Percentiles rank a stretch among this genome's conserved stretches.
Conservation (phyloP, 2,797 vertebrate species). For the Acipenser ruthenus region DNA sequence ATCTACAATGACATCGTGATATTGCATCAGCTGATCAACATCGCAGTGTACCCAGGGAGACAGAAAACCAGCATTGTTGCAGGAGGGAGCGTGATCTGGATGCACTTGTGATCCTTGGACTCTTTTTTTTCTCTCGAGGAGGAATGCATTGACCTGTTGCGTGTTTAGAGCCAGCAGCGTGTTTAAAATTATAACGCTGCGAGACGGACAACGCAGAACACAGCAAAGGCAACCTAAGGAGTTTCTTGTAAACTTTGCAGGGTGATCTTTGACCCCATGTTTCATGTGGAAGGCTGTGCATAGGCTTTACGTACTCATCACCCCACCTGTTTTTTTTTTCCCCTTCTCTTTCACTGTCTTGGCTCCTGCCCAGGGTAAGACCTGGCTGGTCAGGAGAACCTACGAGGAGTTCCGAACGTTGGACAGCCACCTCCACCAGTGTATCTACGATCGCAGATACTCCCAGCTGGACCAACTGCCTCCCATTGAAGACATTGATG, state of each 20-base stretch:
- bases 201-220: too few relatives aligned
- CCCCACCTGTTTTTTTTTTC: neutral
- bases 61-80: too few relatives aligned
- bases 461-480: conserved; percentile 63
- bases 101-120: too few relatives aligned
- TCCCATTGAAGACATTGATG: conserved; percentile 42
- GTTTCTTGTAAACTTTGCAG: too few relatives aligned
- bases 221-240: too few relatives aligned
- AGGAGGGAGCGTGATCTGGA: too few relatives aligned
- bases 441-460: conserved; percentile 70
- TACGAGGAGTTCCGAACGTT: conserved; percentile 68
- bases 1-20: too few relatives aligned
- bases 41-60: too few relatives aligned
- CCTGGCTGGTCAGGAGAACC: conserved; percentile 65
- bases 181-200: too few relatives aligned
- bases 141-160: too few relatives aligned
- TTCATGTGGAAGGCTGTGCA: neutral
- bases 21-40: neutral
- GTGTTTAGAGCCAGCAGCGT: too few relatives aligned
- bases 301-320: neutral
- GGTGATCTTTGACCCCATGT: neutral
- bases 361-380: conserved; percentile 48
- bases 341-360: neutral
- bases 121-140: too few relatives aligned
- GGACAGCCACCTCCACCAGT: conserved; percentile 71